Evolutionary conservation across 2,113 vertebrate genomes (phyloP), one percentile per base, ranked within the genome.

Genomic region (Laticauda laticaudata): DNA sequence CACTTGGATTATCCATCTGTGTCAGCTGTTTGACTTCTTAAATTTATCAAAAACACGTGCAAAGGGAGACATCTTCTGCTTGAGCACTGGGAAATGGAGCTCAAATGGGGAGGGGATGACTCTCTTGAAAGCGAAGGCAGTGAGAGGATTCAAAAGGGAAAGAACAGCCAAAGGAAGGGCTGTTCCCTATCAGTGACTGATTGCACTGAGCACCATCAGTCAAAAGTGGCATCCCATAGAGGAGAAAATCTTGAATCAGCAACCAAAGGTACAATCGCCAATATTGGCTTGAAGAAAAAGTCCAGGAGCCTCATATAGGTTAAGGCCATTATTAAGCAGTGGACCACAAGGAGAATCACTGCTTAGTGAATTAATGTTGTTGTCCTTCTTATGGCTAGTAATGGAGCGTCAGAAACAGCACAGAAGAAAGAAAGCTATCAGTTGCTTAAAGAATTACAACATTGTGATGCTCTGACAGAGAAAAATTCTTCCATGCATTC

Each of bases 1-100:
- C 97, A 98, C 98, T 98, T 96, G 97, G 98, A 98, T 98, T 98
- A 99, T 99, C 99, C 98, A 99, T 99, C 99, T 99, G 98, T 99
- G 99, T 99, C 98, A 99, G 98, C 97, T 94, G 96, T 98, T 98
- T 97, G 98, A 98, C 98, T 98, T 97, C 98, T 98, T 97, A 98
- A 98, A 99, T 99, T 98, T 98, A 99, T 99, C 98, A 99, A 98
- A 98, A 98, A 97, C 97, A 97, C 95, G 96, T 85, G 96, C 97
- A 97, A 98, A 97, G 97, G 97, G 97, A 98, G 96, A 96, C 95
- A 97, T 97, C 96, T 97, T 96, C 94, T 61, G 95, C 93, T 96
- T 96, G 94, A 95, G 95, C 95, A 92, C 0, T 95, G 96, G 96
- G 95, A 97, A 96, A 96, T 0, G 93, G 94, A 0, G 39, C 94